Percentiles rank a stretch among this genome's conserved stretches.
phyloP scores from a whole-genome alignment of 2,888 invertebrate genomes.

The Tetheella fluctuosa region DNA sequence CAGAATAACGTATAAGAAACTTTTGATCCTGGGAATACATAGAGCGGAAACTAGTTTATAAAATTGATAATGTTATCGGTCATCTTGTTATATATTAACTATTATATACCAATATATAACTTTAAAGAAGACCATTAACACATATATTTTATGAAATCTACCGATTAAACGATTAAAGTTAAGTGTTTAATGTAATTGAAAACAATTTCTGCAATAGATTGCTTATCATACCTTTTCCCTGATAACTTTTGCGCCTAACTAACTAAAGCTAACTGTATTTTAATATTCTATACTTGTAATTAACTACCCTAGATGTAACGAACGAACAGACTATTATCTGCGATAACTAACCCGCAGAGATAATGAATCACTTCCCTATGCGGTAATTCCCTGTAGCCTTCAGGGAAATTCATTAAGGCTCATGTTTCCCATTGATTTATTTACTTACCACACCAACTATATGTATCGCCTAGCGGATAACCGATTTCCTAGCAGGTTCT shows the following conservation, averaged over 20 bases:
- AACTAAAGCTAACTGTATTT: not conserved
- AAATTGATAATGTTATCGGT: too few species aligned
- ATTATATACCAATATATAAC: too few species aligned
- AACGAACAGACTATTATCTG: not conserved
- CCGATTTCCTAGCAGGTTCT: not conserved
- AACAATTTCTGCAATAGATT: too few species aligned
- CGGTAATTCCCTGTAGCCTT: not conserved
- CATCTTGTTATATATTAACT: too few species aligned
- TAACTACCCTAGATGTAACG: not conserved
- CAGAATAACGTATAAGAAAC: too few species aligned
- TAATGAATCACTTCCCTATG: not conserved
- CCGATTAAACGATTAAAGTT: too few species aligned
- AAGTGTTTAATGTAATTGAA: too few species aligned
- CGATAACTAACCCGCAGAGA: not conserved
- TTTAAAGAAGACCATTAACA: too few species aligned
- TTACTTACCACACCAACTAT: not conserved
- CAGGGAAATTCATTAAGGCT: not conserved
- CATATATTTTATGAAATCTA: too few species aligned
- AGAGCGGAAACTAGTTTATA: too few species aligned
- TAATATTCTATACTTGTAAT: not conserved
- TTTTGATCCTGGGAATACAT: too few species aligned
- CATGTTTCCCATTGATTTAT: not conserved
- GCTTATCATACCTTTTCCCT: too few species aligned
- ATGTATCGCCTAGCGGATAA: not conserved
- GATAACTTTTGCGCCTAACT: not conserved